Evolutionary conservation across 2,888 invertebrate species (phyloP).

Genomic region (Lapara coniferarum): DNA sequence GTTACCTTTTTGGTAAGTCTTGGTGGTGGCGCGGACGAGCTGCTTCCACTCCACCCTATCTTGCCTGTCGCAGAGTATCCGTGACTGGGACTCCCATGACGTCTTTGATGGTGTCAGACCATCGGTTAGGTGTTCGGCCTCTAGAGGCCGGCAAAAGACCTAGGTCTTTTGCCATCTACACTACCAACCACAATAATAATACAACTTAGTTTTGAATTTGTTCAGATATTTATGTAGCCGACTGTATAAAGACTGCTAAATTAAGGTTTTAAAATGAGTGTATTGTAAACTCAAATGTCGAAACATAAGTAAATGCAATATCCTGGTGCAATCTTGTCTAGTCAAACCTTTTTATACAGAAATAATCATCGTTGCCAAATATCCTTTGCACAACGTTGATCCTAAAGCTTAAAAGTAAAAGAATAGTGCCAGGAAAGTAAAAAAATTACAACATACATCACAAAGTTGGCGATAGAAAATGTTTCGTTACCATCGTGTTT

Average conservation of each 20-base stretch:
- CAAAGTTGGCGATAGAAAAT: not conserved
- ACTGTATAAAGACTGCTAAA: not conserved
- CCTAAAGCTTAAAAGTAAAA: not conserved
- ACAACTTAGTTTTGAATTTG: too few relatives aligned
- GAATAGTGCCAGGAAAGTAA: not conserved
- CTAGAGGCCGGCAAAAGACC: too few relatives aligned
- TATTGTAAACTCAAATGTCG: not conserved
- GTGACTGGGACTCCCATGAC: too few relatives aligned
- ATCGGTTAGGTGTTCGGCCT: too few relatives aligned
- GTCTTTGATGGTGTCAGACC: too few relatives aligned
- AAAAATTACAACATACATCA: not conserved
- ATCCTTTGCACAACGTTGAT: not conserved
- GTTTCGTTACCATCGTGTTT: slow-evolving; percentile 10
- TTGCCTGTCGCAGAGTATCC: too few relatives aligned
- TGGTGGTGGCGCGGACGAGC: too few relatives aligned
- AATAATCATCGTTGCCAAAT: not conserved
- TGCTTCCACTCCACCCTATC: too few relatives aligned
- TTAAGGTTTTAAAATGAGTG: not conserved
- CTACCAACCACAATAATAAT: too few relatives aligned
- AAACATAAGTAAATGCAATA: not conserved
- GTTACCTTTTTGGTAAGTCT: too few relatives aligned
- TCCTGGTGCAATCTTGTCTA: not conserved
- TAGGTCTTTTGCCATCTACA: too few relatives aligned
- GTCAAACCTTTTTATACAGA: not conserved
- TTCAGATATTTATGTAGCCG: too few relatives aligned